Evolutionary conservation across 1,140 invertebrate species (phyloP), one percentile per base, ranked within the genome.

Genomic region (Trichonephila clavata): DNA sequence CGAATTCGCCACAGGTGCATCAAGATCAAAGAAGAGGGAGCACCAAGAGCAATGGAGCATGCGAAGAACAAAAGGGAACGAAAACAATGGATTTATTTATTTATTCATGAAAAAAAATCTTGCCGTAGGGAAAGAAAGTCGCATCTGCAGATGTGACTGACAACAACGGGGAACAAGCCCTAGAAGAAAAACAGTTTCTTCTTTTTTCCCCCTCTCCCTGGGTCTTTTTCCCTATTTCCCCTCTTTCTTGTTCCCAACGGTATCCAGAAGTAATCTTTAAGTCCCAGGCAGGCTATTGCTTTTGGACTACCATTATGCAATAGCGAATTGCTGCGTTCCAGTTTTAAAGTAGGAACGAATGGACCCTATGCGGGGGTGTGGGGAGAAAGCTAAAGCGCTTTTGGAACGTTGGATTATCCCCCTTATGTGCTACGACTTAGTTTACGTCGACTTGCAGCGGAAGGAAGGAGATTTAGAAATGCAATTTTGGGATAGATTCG

Each of bases 41-140:
- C 20, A n/a, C 20, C 83, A 60, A 32, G 21, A 60, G 50, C 43
- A 84, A 84, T 84, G 21, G 81, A 50, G n/a, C 43, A 59, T 24
- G 4, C 83, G 24, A 60, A 60, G 57, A 84, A 84, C 50, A 84
- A 84, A 84, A n/a, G 50, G 50, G 8, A 60, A 84, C 24, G 32
- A 63, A 89, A 89, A 89, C 86, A 89, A 89, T 71, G 86, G 61
- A 65, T 89, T 89, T 89, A 71, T 89, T 89, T 89, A 89, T 89
- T 89, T 89, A 89, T 89, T 89, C 86, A 89, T 68, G 86, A 71
- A 71, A 89, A 39, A 84, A 84, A 84, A 60, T 68, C 63, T 43
- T 32, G 21, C 50, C 86, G 10, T 13, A 68, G 39, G 86, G 27
- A 68, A 89, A 63, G 86, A 50, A 71, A 91, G 90, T 91, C 77